Base-by-base conservation (phyloP, 2,113 vertebrate genomes). In the Connochaetes taurinus region DNA sequence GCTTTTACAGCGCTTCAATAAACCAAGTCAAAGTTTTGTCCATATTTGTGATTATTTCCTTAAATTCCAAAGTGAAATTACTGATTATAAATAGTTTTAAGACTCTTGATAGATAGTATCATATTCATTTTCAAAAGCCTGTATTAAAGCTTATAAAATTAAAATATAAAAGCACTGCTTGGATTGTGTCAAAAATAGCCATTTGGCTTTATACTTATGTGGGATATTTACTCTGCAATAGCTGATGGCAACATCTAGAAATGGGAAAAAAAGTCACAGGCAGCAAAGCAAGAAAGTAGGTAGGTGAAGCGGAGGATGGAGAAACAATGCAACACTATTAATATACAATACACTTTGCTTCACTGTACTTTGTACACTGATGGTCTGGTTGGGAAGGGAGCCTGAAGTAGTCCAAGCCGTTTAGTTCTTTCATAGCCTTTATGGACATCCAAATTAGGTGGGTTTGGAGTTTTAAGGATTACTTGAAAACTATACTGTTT, bases 21-120 rank as follows among this genome's bases (percentile, higher is more conserved):
- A 95, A 80, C 2, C 52, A 27, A 5, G 16, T 57, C 21, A 91
- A 89, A 57, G 21, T 88, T 89, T 55, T 80, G 12, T 45, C 50
- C 17, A 55, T 19, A 78, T 96, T 94, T 95, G 19, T 87, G 9
- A 67, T 52, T 90, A 93, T 50, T 78, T 94, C 31, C 8, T 95
- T 92, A 92, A 92, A 74, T 81, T 96, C 16, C 15, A 55, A 94
- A 71, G 7, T 95, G 21, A 87, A 91, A 31, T 82, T 94, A 82
- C 9, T 82, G 15, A 90, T 89, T 88, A 82, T 62, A 90, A 93
- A 67, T 25, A 91, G 12, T 36, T 88, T 64, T 86, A 94, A 91
- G 43, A 12, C 19, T 85, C 31, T 86, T 88, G n/a, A 87, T 81
- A 85, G 0, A 62, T 14, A 85, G 15, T 43, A 89, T 58, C 15